Evolutionary conservation across 2,113 vertebrate species (phyloP).

Genomic region (Ailurus styani): DNA sequence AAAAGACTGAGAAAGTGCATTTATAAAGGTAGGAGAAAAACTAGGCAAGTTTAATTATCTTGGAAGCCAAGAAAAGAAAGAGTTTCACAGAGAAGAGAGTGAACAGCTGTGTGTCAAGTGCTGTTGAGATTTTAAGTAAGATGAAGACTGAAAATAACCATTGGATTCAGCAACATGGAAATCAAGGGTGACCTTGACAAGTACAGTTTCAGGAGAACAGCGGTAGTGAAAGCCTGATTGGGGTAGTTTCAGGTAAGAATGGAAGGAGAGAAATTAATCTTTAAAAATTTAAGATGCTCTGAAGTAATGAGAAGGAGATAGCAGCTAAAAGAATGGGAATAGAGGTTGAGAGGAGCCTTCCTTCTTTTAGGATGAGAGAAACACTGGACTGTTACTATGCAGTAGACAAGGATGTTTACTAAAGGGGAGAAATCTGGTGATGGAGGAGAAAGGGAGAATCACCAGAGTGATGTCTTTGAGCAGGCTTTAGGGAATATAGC

Average conservation of each 20-base stretch:
- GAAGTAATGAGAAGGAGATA: neutral
- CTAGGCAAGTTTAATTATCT: neutral
- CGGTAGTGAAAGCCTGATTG: neutral
- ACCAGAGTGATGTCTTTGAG: neutral
- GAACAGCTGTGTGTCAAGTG: neutral
- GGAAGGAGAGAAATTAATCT: neutral
- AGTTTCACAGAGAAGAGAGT: neutral
- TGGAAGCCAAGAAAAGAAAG: neutral
- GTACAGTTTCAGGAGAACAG: neutral
- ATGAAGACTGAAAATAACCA: neutral
- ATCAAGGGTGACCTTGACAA: slow-evolving; percentile 5
- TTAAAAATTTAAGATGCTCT: neutral
- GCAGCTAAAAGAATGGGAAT: slow-evolving; percentile 27
- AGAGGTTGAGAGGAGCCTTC: neutral
- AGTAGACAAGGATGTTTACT: neutral
- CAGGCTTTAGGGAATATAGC: neutral
- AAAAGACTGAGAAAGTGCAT: neutral
- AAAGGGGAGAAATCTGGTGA: neutral
- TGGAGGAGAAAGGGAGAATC: neutral
- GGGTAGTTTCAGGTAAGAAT: neutral
- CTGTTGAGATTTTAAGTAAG: slow-evolving; percentile 11
- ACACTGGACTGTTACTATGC: neutral
- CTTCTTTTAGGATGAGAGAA: neutral
- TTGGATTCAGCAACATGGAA: neutral
- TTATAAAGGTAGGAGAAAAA: neutral